These are phyloP conservation scores for Rutpela maculata DNA, from an alignment of 2,888 invertebrate species.

Conservation along the genomic window DNA sequence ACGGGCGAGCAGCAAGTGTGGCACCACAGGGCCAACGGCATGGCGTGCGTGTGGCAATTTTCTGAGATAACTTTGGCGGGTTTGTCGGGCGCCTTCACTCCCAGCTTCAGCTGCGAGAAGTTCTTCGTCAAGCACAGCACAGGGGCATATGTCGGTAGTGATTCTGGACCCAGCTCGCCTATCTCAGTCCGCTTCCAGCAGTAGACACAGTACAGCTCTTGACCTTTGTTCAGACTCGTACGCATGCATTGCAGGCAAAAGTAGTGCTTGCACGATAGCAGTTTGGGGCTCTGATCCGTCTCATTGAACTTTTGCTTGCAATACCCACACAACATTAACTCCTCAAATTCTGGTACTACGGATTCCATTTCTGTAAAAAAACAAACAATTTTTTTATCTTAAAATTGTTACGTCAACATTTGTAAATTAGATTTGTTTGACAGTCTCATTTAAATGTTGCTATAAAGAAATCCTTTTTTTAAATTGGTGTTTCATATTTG, in stretches of 20 bases:
- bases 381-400: neutral
- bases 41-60: conserved; percentile 83
- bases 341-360: conserved; percentile 82
- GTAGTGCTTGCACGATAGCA: conserved; percentile 85
- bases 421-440: neutral
- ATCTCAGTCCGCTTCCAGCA: conserved; percentile 86
- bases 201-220: conserved; percentile 82
- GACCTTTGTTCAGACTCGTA: conserved; percentile 80
- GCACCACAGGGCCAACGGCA: conserved; percentile 85
- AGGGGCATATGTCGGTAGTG: conserved; percentile 82
- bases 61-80: conserved; percentile 73
- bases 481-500: neutral
- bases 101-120: conserved; percentile 78
- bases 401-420: neutral
- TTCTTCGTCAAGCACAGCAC: conserved; percentile 82
- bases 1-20: conserved; percentile 80
- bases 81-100: conserved; percentile 66
- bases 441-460: neutral
- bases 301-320: conserved; percentile 87
- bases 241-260: conserved; percentile 86
- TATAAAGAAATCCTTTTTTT: neutral
- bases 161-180: conserved; percentile 81
- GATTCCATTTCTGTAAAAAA: conserved; percentile 61
- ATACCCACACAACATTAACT: conserved; percentile 84
- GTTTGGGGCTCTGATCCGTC: conserved; percentile 82